A percentile compares a stretch with the other conserved stretches of the same genome.
phyloP scores from a whole-genome alignment of 1,140 invertebrate species.

The Sogatella furcifera region DNA sequence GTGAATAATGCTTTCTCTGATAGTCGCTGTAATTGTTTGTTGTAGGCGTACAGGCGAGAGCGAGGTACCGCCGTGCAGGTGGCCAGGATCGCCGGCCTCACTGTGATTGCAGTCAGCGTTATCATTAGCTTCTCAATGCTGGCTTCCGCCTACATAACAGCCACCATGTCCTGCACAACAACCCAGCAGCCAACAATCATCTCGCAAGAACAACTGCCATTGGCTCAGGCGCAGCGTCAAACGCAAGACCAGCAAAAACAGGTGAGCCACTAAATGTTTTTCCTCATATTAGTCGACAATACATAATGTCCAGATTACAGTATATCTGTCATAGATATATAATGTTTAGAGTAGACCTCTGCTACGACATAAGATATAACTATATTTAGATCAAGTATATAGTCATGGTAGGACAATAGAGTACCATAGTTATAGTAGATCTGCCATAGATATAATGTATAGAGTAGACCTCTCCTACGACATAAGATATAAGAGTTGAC shows the following conservation, averaged over 20 bases:
- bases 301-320: no score
- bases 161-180: slow-evolving; percentile 15
- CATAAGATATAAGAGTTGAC: no score
- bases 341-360: no score
- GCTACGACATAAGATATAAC: no score
- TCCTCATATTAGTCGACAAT: not conserved
- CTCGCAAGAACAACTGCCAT: not conserved
- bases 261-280: not conserved
- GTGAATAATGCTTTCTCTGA: not conserved
- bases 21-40: slow-evolving; percentile 8
- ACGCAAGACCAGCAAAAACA: no score
- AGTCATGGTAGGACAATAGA: no score
- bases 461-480: no score
- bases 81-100: slow-evolving; percentile 64
- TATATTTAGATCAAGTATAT: no score
- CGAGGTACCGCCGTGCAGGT: slow-evolving; percentile 64
- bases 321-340: no score
- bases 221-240: not conserved
- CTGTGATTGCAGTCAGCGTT: slow-evolving; percentile 61
- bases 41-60: slow-evolving; percentile 64
- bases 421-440: no score
- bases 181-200: slow-evolving; percentile 3
- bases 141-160: slow-evolving; percentile 58
- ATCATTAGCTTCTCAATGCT: slow-evolving; percentile 68
- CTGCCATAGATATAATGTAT: no score